These are phyloP conservation scores for Thalassophryne amazonica DNA, from an alignment of 2,797 vertebrate species.

Conservation along the genomic window DNA sequence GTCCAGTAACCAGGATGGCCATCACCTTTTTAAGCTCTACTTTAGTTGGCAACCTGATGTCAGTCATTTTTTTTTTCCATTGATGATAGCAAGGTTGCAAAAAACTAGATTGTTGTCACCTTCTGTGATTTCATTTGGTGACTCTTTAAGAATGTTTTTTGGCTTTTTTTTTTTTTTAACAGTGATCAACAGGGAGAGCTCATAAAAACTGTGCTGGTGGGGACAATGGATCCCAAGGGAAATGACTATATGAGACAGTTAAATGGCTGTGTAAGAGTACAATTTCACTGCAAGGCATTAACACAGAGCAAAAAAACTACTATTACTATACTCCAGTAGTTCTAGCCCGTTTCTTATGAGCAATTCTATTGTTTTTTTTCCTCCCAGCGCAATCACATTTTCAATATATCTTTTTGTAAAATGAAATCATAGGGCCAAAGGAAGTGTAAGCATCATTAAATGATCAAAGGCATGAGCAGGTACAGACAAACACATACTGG, in stretches of 20 bases:
- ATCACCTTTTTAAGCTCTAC: no score
- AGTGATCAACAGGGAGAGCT: conserved; percentile 8
- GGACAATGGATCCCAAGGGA: conserved; percentile 9
- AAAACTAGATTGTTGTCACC: no score
- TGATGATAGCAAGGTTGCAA: no score
- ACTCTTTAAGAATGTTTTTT: neutral
- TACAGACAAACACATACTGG: neutral
- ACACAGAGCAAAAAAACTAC: conserved; percentile 9
- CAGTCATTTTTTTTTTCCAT: no score
- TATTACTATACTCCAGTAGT: conserved; percentile 15
- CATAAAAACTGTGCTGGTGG: neutral
- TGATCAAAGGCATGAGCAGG: neutral
- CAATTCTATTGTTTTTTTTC: neutral
- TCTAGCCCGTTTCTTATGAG: neutral
- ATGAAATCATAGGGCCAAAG: neutral
- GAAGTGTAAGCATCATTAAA: neutral
- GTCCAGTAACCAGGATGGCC: no score
- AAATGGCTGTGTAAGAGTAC: conserved; percentile 16
- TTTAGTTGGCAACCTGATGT: no score
- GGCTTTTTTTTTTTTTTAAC: conserved; percentile 22
- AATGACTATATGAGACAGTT: neutral
- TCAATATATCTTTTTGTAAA: neutral
- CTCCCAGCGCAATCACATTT: neutral
- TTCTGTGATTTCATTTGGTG: neutral
- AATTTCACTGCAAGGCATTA: conserved; percentile 19